Base-by-base conservation (phyloP, 2,113 vertebrate genomes). In the Eubucco bourcierii region DNA sequence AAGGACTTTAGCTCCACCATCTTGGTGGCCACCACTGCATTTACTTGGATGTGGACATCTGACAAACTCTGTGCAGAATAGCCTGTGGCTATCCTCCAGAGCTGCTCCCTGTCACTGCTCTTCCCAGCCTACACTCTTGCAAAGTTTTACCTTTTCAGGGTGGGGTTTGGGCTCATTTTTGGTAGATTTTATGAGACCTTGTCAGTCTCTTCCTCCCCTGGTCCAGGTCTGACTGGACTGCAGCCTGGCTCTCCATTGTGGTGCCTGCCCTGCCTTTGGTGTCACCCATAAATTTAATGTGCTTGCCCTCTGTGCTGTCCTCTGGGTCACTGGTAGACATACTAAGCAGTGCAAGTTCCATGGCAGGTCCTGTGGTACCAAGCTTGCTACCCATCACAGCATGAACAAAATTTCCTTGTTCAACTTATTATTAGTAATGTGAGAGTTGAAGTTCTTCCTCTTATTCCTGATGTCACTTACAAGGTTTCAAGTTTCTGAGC, bases 301-400 rank as follows among this genome's bases (percentile, higher is more conserved):
- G 20, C 23, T 56, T 81, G 20, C 12, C 14, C 24, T 65, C 31
- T 53, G 27, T 37, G 4, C 7, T 1, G 5, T 78, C 9, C 12
- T 39, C 44, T 59, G 16, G 4, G 5, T 71, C 19, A 24, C 34
- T 33, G 23, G 6, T 19, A 60, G 52, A 53, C n/a, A 56, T 27
- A 8, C 23, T 29, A 73, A 60, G 25, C 6, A 25, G 13, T 37
- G 8, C 6, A 47, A n/a, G 19, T 77, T 15, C 24, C 28, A 39
- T 24, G 10, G 64, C 12, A 65, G 11, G 15, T 5, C 5, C 16
- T 58, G 23, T 53, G 21, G 16, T 39, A 37, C 7, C 13, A 3
- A 0, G 3, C 7, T 71, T 33, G 1, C 41, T 47, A 60, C 7
- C 8, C 13, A 60, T 8, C 6, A 34, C n/a, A 66, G 5, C 5